Evolutionary conservation across 1,140 invertebrate genomes (phyloP).

Genomic region (Hylaeus anthracinus): DNA sequence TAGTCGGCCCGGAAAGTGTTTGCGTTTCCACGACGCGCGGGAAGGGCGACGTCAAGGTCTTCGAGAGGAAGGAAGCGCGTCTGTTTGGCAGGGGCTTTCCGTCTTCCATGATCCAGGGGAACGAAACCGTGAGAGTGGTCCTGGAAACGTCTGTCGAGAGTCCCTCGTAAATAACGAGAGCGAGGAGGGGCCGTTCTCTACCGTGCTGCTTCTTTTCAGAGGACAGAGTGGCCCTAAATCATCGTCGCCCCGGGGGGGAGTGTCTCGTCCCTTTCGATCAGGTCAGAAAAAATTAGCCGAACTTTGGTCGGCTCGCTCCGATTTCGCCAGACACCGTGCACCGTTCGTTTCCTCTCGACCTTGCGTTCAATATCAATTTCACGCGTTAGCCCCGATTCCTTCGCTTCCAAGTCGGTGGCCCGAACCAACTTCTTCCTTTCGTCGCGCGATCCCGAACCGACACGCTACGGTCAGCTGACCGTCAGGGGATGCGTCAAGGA

Average conservation of each 20-base stretch:
- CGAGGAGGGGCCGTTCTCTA: slow-evolving; percentile 38
- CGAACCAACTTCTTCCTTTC: not conserved
- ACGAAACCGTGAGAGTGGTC: slow-evolving; percentile 36
- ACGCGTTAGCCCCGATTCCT: slow-evolving; percentile 32
- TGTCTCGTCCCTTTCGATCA: slow-evolving; percentile 37
- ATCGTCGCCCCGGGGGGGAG: slow-evolving; percentile 56
- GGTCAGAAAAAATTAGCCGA: slow-evolving; percentile 51
- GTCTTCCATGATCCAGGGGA: slow-evolving; percentile 9
- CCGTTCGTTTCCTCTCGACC: not conserved
- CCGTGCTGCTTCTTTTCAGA: slow-evolving; percentile 39
- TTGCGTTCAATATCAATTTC: slow-evolving; percentile 45
- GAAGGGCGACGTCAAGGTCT: slow-evolving; percentile 42
- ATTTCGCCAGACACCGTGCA: not conserved
- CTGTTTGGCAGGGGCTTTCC: slow-evolving; percentile 15
- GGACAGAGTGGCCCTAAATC: slow-evolving; percentile 60
- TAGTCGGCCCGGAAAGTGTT: slow-evolving; percentile 34
- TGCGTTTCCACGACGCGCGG: slow-evolving; percentile 20
- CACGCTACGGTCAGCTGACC: not conserved
- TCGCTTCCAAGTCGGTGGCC: not conserved
- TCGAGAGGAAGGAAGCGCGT: slow-evolving; percentile 17
- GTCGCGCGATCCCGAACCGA: not conserved
- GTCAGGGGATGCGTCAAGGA: too few species aligned
- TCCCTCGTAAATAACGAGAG: slow-evolving; percentile 63
- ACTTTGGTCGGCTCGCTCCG: slow-evolving; percentile 15
- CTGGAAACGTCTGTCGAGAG: slow-evolving; percentile 51